phyloP scores from a whole-genome alignment of 92 coral and sea anemone genomes.

The Epizoanthus rinbou region DNA sequence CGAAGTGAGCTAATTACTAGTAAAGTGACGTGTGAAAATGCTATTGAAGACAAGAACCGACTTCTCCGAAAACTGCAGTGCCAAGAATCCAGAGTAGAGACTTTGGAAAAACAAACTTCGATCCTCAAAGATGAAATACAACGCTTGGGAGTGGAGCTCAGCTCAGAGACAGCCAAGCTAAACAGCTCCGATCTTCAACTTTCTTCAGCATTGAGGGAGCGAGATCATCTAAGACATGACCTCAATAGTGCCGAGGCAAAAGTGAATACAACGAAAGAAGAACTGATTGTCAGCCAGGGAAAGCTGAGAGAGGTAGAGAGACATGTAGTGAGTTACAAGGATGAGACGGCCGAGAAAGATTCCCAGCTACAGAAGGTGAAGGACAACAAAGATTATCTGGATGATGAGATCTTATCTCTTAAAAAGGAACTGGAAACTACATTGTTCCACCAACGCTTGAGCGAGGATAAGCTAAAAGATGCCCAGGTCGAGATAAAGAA shows the following conservation, averaged over 20 bases:
- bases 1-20: neutral
- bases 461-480: neutral
- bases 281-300: neutral
- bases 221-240: neutral
- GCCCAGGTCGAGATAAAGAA: neutral
- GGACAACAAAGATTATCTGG: neutral
- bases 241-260: neutral
- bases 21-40: neutral
- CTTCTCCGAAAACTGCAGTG: slow-evolving; percentile 10
- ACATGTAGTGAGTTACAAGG: neutral
- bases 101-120: slow-evolving; percentile 1
- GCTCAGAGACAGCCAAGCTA: neutral
- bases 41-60: slow-evolving; percentile 10
- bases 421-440: neutral
- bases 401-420: neutral
- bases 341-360: slow-evolving; percentile 4
- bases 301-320: slow-evolving; percentile 7
- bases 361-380: slow-evolving; percentile 2
- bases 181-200: neutral
- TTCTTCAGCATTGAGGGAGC: slow-evolving; percentile 19
- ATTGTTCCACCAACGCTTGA: neutral
- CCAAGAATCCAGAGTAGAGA: neutral
- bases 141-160: neutral
- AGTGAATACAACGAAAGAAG: neutral
- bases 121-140: neutral